phyloP scores from a whole-genome alignment of 2,113 vertebrate species.

The Anarrhichthys ocellatus region DNA sequence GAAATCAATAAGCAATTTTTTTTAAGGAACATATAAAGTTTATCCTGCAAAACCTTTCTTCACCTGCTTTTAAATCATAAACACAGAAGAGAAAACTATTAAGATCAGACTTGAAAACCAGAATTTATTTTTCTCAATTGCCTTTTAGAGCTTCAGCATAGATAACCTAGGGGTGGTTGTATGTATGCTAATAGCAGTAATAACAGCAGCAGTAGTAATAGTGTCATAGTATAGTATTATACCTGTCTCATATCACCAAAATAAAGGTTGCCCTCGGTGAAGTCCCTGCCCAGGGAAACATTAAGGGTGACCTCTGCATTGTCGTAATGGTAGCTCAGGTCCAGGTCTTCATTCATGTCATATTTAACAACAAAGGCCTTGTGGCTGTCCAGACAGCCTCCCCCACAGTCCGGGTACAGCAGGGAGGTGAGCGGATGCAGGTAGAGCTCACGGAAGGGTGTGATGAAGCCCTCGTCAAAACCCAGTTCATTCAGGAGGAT shows the following conservation, averaged over 20 bases:
- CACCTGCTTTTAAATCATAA: background rate
- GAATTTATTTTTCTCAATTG: background rate
- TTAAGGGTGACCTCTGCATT: conserved; percentile 96
- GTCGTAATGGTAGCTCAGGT: conserved; percentile 93
- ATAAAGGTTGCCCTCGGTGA: conserved; percentile 92
- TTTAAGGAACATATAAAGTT: too few relatives aligned
- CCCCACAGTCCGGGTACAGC: conserved; percentile 91
- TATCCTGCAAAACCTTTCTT: background rate
- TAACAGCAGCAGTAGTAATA: background rate
- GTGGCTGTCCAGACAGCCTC: conserved; percentile 90
- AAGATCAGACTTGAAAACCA: background rate
- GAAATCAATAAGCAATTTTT: too few relatives aligned
- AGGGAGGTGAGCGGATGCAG: conserved; percentile 85
- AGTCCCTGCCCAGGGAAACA: conserved; percentile 90
- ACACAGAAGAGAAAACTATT: background rate
- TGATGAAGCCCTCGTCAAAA: conserved; percentile 90
- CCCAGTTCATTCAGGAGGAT: conserved; percentile 90
- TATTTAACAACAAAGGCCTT: conserved; percentile 96
- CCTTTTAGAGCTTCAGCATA: background rate
- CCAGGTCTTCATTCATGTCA: conserved; percentile 86
- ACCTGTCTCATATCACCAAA: conserved; percentile 93
- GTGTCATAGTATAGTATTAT: background rate
- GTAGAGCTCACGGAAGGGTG: conserved; percentile 90
- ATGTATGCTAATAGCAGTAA: too few relatives aligned
- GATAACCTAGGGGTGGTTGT: background rate